Base-by-base conservation (phyloP, 2,113 vertebrate species). In the Trematomus loennbergii region DNA sequence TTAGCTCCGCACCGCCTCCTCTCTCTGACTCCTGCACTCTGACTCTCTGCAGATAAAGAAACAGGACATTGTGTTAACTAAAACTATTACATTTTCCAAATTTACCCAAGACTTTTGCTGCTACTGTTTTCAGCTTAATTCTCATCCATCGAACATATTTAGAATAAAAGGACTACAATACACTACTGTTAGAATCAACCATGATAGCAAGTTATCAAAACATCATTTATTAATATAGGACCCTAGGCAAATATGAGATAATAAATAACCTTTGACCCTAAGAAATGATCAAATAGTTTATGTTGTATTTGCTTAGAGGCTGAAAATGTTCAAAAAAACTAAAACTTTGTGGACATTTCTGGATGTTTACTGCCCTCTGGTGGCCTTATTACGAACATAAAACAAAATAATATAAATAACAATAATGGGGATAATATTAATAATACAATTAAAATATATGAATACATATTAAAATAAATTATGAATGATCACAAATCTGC, bases 1-100 rank as follows among this genome's bases (percentile, higher is more conserved):
- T 89, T 82, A 88, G 83, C 75, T 82, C 67, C 7, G 62, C 78
- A 68, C 81, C 82, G 83, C 76, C 73, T 74, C 82, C 73, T 18
- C 46, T 16, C n/a, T 13, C 25, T 13, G 61, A 52, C 70, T 66
- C 45, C 15, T 49, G 60, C 36, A 8, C 43, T 33, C 40, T 25
- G 13, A 40, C 36, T 40, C 7, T 36, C 36, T 40, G 36, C 36
- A 40, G 36, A 40, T 40, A 40, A 40, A 40, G 36, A 40, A 40
- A 40, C 8, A 40, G 36, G 36, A 7, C 36, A 8, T 40, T 40
- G 36, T 3, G 29, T 4, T 4, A 29, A 29, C 29, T 29, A 29
- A 29, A 29, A 29, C 29, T 4, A 29, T 29, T 29, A 29, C 29
- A 29, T 29, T 29, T 29, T 25, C 25, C 25, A 25, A 25, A 25